Conservation (phyloP, 2,113 vertebrate species). For the Poicephalus gulielmi region DNA sequence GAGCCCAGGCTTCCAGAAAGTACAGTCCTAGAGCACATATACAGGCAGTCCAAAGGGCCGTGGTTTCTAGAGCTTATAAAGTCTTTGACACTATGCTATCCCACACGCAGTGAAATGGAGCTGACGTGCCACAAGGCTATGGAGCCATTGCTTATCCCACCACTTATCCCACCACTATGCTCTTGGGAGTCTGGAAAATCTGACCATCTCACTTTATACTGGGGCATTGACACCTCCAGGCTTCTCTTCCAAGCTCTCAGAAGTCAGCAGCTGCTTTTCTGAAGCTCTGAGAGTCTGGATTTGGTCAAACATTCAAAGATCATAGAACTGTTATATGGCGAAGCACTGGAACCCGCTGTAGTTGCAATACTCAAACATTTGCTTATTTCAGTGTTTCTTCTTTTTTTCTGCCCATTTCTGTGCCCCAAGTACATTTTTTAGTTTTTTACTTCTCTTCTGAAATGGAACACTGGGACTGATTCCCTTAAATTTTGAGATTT, state of each 20-base stretch:
- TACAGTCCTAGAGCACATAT: not conserved
- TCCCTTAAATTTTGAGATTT: not conserved
- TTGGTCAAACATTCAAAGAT: not conserved
- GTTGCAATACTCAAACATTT: not conserved
- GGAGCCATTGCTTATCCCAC: not conserved
- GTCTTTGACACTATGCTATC: not conserved
- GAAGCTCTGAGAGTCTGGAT: not conserved
- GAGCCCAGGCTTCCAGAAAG: not conserved
- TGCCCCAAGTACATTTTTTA: not conserved
- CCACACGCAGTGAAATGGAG: not conserved
- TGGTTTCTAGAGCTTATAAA: not conserved
- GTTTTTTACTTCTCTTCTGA: not conserved
- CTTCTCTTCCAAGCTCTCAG: not conserved
- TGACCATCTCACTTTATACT: not conserved
- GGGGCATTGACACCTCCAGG: not conserved
- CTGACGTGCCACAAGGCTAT: not conserved
- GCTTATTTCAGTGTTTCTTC: not conserved
- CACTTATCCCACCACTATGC: not conserved
- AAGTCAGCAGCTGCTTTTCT: not conserved
- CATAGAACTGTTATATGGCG: not conserved
- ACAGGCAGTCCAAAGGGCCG: not conserved
- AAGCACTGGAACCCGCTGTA: not conserved
- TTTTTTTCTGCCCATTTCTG: not conserved
- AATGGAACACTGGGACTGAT: not conserved
- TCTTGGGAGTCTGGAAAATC: not conserved